These are phyloP conservation scores for Parauchenoglanis ngamensis DNA, from an alignment of 2,797 vertebrate species.

Conservation along the genomic window DNA sequence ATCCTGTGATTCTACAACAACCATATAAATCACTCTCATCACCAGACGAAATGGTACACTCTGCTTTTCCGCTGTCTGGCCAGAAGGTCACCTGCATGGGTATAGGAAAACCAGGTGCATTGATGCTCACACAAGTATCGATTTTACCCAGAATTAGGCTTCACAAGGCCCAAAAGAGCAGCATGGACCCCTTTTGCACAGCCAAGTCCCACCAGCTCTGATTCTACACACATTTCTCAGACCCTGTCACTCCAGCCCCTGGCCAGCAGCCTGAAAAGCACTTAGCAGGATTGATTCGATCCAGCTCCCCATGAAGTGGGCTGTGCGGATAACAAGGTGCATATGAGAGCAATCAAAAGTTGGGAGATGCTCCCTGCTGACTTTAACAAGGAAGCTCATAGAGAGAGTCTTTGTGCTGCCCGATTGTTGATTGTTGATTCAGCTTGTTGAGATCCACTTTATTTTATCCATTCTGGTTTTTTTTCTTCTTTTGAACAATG, in stretches of 20 bases:
- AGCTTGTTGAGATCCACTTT: slow-evolving; percentile 46
- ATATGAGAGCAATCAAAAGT: slow-evolving; percentile 53
- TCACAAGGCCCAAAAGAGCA: slow-evolving; percentile 17
- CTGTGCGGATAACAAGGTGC: slow-evolving; percentile 51
- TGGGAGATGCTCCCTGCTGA: slow-evolving; percentile 52
- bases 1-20: background rate
- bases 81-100: slow-evolving; percentile 11
- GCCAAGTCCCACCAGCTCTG: slow-evolving; percentile 40
- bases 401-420: slow-evolving; percentile 39
- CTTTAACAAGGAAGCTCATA: slow-evolving; percentile 53
- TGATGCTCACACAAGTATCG: slow-evolving; percentile 39
- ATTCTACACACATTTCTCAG: slow-evolving; percentile 40
- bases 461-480: slow-evolving; percentile 27
- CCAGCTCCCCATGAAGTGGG: slow-evolving; percentile 40
- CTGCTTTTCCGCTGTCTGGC: background rate
- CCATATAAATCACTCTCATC: background rate
- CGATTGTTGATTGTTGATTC: slow-evolving; percentile 47
- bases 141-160: slow-evolving; percentile 38
- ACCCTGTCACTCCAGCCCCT: slow-evolving; percentile 48
- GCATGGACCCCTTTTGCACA: slow-evolving; percentile 27
- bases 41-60: slow-evolving; percentile 8
- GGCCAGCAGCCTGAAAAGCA: slow-evolving; percentile 55
- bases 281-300: slow-evolving; percentile 52
- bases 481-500: background rate
- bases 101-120: slow-evolving; percentile 19